Conservation (phyloP, 2,888 invertebrate species). For the Alviniconcha strummeri region DNA sequence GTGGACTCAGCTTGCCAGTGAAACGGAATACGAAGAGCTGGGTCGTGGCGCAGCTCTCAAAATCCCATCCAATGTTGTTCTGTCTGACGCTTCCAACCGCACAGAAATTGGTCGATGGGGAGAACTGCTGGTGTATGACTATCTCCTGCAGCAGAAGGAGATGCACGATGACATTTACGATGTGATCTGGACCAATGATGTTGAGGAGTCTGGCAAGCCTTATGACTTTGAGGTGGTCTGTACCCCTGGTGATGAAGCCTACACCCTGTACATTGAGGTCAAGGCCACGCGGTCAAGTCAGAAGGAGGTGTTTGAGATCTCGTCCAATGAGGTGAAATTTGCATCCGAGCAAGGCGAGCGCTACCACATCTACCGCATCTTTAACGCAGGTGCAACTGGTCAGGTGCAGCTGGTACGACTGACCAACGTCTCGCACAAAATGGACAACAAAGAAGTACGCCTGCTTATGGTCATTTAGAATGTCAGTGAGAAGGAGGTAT, state of each 20-base stretch:
- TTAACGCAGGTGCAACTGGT: conserved; percentile 61
- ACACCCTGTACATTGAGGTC: conserved; percentile 53
- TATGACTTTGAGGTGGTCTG: conserved; percentile 65
- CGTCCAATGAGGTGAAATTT: conserved; percentile 64
- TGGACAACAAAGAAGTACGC: conserved; percentile 59
- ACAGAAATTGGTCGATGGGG: conserved; percentile 65
- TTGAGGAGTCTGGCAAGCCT: conserved; percentile 57
- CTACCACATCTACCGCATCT: conserved; percentile 69
- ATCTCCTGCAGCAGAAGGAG: conserved; percentile 55
- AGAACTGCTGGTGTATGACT: conserved; percentile 64
- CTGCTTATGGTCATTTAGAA: conserved; percentile 61
- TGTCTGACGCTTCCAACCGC: conserved; percentile 42
- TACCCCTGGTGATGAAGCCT: conserved; percentile 37
- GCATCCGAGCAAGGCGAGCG: conserved; percentile 57
- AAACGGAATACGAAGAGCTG: conserved; percentile 61
- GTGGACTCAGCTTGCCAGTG: conserved; percentile 58
- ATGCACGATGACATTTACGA: conserved; percentile 46
- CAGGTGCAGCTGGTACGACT: conserved; percentile 60
- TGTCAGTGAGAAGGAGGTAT: conserved; percentile 50
- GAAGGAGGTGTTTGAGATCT: conserved; percentile 69
- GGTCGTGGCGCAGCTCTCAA: conserved; percentile 49
- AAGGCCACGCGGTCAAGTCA: conserved; percentile 62
- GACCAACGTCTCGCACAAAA: conserved; percentile 59
- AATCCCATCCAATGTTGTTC: conserved; percentile 38
- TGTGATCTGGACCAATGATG: conserved; percentile 61